These are phyloP conservation scores for Sylvia atricapilla DNA, from an alignment of 2,113 vertebrate species.

Conservation along the genomic window DNA sequence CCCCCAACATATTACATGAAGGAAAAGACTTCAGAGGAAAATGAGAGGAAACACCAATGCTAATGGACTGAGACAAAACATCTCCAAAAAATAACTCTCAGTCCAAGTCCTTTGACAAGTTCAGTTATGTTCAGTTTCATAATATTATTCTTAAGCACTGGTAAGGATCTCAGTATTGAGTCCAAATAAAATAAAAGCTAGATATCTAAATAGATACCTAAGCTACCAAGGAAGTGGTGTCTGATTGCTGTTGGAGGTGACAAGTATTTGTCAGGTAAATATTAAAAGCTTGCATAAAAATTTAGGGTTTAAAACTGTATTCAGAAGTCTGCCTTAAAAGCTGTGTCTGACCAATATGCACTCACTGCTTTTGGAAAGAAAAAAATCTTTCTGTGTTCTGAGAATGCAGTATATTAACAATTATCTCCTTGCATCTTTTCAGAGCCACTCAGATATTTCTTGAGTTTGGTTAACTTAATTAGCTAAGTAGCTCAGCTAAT, in stretches of 20 bases:
- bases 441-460: background rate
- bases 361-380: background rate
- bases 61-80: background rate
- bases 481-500: background rate
- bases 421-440: background rate
- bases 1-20: accelerated
- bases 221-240: background rate
- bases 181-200: background rate
- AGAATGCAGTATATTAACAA: background rate
- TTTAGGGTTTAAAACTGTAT: background rate
- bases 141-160: background rate
- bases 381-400: background rate
- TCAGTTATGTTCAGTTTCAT: background rate
- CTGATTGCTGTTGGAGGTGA: background rate
- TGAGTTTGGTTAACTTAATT: background rate
- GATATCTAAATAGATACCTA: background rate
- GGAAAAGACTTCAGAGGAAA: background rate
- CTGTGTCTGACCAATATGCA: background rate
- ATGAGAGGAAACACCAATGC: background rate
- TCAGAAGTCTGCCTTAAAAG: background rate
- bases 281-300: background rate
- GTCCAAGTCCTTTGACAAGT: background rate
- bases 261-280: background rate
- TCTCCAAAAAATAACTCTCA: background rate
- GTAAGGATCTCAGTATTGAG: background rate